A percentile compares a stretch with the other conserved stretches of the same genome.
Evolutionary conservation across 1,140 invertebrate genomes (phyloP).

Genomic region (Drosophila kepulauana): DNA sequence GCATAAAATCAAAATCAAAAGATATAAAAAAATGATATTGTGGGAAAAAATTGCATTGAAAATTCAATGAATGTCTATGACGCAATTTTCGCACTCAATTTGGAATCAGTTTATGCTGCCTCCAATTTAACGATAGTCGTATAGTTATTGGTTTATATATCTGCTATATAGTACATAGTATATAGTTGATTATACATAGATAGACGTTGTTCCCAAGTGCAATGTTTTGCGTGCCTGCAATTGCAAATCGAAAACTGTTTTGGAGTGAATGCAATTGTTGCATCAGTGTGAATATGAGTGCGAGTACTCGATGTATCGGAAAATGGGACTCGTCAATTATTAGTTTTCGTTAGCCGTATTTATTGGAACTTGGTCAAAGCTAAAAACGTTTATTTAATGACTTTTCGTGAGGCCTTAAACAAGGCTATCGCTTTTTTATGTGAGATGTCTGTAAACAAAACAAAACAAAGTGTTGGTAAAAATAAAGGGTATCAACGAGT

Average conservation of each 20-base stretch:
- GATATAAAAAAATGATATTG: background rate
- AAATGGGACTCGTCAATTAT: slow-evolving; percentile 16
- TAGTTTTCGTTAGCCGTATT: slow-evolving; percentile 12
- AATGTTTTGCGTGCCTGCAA: slow-evolving; percentile 35
- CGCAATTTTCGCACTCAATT: slow-evolving; percentile 36
- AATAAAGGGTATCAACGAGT: background rate
- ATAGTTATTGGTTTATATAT: slow-evolving; percentile 3
- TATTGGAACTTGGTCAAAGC: slow-evolving; percentile 57
- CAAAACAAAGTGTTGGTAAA: background rate
- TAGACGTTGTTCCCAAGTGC: slow-evolving; percentile 28
- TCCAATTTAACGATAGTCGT: background rate
- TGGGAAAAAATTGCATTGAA: slow-evolving; percentile 30
- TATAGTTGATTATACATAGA: slow-evolving; percentile 13
- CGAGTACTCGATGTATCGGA: slow-evolving; percentile 15
- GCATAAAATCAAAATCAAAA: slow-evolving; percentile 1
- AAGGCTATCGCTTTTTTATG: slow-evolving; percentile 29
- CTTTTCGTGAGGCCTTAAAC: slow-evolving; percentile 17
- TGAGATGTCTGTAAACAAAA: background rate
- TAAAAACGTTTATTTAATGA: slow-evolving; percentile 43
- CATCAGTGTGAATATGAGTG: no score
- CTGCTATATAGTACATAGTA: background rate
- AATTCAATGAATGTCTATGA: slow-evolving; percentile 38
- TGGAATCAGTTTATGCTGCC: slow-evolving; percentile 22
- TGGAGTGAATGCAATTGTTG: slow-evolving; percentile 31
- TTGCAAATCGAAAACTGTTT: slow-evolving; percentile 33